These are phyloP conservation scores for Mythimna albipuncta DNA, from an alignment of 2,888 invertebrate genomes.

Conservation along the genomic window DNA sequence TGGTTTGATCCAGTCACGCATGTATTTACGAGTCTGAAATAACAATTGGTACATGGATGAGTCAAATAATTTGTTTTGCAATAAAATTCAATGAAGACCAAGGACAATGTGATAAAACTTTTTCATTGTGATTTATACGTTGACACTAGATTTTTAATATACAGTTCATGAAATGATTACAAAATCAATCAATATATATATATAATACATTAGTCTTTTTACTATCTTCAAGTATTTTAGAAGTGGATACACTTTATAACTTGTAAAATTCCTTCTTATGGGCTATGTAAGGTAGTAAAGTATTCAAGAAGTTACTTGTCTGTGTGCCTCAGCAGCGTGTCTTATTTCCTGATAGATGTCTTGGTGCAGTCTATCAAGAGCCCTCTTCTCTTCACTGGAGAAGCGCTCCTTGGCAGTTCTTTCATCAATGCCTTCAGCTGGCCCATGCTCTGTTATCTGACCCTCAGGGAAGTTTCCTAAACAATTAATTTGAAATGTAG, in stretches of 20 bases:
- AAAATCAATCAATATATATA: slow-evolving; percentile 3
- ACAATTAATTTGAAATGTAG: slow-evolving; percentile 1
- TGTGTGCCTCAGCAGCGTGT: slow-evolving; percentile 99
- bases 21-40: slow-evolving; percentile 95
- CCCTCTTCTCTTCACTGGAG: slow-evolving; percentile 96
- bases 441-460: slow-evolving; percentile 96
- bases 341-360: slow-evolving; percentile 98
- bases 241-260: background rate
- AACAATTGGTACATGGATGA: slow-evolving; percentile 13
- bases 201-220: too few species aligned
- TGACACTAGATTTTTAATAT: slow-evolving; percentile 4
- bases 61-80: slow-evolving; percentile 21
- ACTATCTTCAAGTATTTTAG: too few species aligned
- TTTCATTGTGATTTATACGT: slow-evolving; percentile 5
- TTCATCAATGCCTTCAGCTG: slow-evolving; percentile 93
- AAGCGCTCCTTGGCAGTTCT: slow-evolving; percentile 96
- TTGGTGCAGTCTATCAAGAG: slow-evolving; percentile 96
- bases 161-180: background rate
- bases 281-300: background rate
- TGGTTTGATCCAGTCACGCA: slow-evolving; percentile 98
- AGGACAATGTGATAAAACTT: slow-evolving; percentile 29
- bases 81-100: slow-evolving; percentile 31
- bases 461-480: slow-evolving; percentile 95
- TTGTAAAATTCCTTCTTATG: background rate
- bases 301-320: slow-evolving; percentile 92